phyloP scores from a whole-genome alignment of 2,797 vertebrate species.

The Corythornis leucogaster region DNA sequence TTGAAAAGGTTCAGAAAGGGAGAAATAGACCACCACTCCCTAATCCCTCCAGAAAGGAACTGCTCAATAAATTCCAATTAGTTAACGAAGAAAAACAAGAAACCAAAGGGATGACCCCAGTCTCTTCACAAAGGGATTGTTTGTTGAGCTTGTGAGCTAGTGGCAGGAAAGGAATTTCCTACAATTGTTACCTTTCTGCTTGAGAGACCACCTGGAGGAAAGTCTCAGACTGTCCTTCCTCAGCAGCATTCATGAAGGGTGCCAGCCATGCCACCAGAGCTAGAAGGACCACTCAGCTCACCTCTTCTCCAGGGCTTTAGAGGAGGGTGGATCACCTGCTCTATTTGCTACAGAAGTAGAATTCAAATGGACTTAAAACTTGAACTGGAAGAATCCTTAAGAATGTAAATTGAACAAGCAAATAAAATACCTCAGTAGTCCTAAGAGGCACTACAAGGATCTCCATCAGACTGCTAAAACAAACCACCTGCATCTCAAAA shows the following conservation, averaged over 20 bases:
- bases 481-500: neutral
- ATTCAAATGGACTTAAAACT: neutral
- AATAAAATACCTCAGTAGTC: neutral
- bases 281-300: neutral
- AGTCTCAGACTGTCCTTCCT: neutral
- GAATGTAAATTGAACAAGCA: fast-evolving
- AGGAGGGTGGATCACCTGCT: neutral
- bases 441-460: neutral
- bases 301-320: neutral
- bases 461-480: neutral
- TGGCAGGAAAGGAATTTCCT: conserved; percentile 42
- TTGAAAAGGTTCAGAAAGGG: neutral
- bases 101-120: neutral
- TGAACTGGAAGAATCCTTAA: neutral
- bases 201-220: conserved; percentile 56
- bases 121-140: neutral
- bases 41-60: neutral
- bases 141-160: conserved; percentile 29
- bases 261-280: neutral
- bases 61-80: neutral
- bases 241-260: neutral
- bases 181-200: conserved; percentile 57
- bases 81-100: neutral
- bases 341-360: neutral
- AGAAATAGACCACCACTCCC: neutral